Conservation (phyloP, 2,113 vertebrate species). For the Leucoraja erinaceus region DNA sequence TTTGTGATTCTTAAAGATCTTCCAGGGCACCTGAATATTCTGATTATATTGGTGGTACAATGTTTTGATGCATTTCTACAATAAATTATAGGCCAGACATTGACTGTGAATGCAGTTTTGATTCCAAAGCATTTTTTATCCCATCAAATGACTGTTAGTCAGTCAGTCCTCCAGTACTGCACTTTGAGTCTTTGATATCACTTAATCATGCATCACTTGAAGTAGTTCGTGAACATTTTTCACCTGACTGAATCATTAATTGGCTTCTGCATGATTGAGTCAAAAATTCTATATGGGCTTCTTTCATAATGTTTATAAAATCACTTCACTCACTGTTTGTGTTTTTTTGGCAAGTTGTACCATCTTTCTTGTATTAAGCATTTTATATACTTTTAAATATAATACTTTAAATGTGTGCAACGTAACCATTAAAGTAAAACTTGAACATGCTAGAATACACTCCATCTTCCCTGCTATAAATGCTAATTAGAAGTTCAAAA, state of each 20-base stretch:
- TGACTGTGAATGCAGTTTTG: slow-evolving; percentile 16
- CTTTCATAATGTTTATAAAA: neutral
- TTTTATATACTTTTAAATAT: neutral
- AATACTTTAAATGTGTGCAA: neutral
- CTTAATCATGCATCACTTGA: neutral
- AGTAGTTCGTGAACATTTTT: neutral
- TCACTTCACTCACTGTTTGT: neutral
- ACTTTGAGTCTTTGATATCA: neutral
- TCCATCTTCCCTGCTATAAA: neutral
- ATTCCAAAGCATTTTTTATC: neutral
- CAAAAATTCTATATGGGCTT: neutral
- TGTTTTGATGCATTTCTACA: neutral
- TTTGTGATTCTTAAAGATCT: neutral
- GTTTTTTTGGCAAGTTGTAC: neutral
- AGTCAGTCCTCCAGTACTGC: neutral
- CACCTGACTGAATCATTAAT: neutral
- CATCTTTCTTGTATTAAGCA: neutral
- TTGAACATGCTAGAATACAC: neutral
- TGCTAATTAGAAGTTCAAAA: slow-evolving; percentile 35
- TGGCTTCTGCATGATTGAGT: neutral
- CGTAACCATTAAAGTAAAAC: neutral
- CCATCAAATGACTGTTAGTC: neutral
- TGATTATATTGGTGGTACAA: neutral
- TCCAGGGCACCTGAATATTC: neutral
- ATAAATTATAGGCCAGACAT: too few relatives aligned